Evolutionary conservation across 1,140 invertebrate genomes (phyloP), one percentile per base, ranked within the genome.

Genomic region (Nixonia krombeini): DNA sequence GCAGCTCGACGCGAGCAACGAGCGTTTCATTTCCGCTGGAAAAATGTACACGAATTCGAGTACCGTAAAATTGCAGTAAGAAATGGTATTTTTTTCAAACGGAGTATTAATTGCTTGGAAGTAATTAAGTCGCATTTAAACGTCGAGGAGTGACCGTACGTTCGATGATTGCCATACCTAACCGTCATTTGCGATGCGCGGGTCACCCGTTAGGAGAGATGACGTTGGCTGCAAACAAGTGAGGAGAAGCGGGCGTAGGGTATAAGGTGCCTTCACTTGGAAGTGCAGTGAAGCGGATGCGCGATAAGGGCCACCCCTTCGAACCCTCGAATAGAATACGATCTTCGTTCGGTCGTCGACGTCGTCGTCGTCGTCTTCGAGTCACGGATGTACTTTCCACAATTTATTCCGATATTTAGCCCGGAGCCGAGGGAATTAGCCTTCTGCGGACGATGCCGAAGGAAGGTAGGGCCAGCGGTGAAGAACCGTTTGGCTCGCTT

Each of bases 361-460:
- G 55, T 68, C 29, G 62, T 55, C 8, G 69, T 56, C 67, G 59
- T 33, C 63, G 72, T 59, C 49, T 57, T 28, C 35, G 69, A 70
- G 61, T 58, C 61, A 56, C 69, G 61, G 72, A 73, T 63, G 72
- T 64, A 59, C 62, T 63, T 52, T 58, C 64, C 68, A 45, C 67
- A 80, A 83, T 82, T 82, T 83, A 82, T 82, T 79, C 78, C 79
- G 73, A 82, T 83, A 82, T 82, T 83, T 81, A 80, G 77, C 63
- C 45, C 70, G 61, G 57, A 57, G 49, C 51, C 41, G 58, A 21
- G 52, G 35, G 72, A 80, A 82, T 79, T 79, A 81, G 75, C 74
- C 62, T 53, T 72, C 67, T 65, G 40, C 52, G 55, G 47, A 53
- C 56, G 61, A 50, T 25, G 56, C 47, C 53, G 59, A 42, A 25